phyloP scores from a whole-genome alignment of 2,797 vertebrate genomes.

The Amblyraja radiata region DNA sequence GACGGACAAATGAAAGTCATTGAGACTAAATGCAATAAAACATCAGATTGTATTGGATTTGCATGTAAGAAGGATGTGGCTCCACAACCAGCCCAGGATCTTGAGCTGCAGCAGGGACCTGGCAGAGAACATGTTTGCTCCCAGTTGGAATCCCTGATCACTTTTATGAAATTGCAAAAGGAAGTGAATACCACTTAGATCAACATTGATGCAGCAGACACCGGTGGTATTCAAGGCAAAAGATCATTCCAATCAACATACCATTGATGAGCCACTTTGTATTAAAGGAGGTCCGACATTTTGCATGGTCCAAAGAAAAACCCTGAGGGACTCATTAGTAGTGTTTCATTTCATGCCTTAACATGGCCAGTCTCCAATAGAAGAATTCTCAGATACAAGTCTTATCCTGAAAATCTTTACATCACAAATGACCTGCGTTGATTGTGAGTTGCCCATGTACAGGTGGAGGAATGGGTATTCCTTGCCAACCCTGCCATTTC shows the following conservation, averaged over 20 bases:
- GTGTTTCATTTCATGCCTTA: neutral
- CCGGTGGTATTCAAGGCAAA: neutral
- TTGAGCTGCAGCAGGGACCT: neutral
- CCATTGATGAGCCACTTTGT: neutral
- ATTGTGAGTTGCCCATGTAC: neutral
- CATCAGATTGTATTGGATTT: neutral
- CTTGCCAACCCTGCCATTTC: neutral
- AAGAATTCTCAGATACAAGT: neutral
- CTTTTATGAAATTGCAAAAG: neutral
- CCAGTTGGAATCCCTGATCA: neutral
- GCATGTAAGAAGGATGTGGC: neutral
- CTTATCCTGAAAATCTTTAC: neutral
- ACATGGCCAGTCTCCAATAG: too few relatives aligned
- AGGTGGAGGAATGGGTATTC: neutral
- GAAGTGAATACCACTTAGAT: neutral
- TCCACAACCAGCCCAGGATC: neutral
- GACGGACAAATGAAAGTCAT: neutral
- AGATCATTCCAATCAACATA: neutral
- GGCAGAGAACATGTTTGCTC: too few relatives aligned
- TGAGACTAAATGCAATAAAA: neutral
- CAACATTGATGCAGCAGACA: too few relatives aligned
- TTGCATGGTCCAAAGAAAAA: neutral
- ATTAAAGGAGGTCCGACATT: neutral
- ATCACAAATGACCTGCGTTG: neutral
- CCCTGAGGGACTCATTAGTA: neutral